Conservation (phyloP, 2,888 invertebrate species). For the Drosophila melanosoma region DNA sequence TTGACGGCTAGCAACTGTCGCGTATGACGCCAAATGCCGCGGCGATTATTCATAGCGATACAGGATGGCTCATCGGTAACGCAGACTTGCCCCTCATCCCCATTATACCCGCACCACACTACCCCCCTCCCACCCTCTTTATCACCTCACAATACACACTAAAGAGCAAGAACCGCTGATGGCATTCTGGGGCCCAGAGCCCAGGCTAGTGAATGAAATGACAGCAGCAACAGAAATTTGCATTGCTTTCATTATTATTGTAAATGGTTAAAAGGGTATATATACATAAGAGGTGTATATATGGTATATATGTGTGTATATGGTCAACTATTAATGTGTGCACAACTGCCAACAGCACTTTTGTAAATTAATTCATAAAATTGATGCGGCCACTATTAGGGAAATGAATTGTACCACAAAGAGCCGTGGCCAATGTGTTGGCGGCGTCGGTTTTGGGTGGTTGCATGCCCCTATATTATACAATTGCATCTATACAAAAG, state of each 20-base stretch:
- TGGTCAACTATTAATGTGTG: constrained; percentile 62
- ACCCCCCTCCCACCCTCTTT: too few species aligned
- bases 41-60: constrained; percentile 70
- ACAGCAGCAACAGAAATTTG: constrained; percentile 66
- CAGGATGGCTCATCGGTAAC: constrained; percentile 69
- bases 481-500: constrained; percentile 15
- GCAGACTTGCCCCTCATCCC: constrained; percentile 5
- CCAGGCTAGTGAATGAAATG: constrained; percentile 76
- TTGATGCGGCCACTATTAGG: constrained; percentile 70
- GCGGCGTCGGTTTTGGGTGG: constrained; percentile 47
- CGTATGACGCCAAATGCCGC: constrained; percentile 74
- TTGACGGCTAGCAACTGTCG: constrained; percentile 76
- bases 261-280: constrained; percentile 11
- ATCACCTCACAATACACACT: constrained; percentile 2
- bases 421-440: constrained; percentile 30
- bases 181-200: constrained; percentile 53
- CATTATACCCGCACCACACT: background rate
- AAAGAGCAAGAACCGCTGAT: constrained; percentile 58
- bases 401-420: constrained; percentile 58
- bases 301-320: constrained; percentile 20
- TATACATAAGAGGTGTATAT: constrained; percentile 1
- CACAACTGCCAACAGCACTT: constrained; percentile 70
- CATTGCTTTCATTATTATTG: constrained; percentile 24
- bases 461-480: constrained; percentile 54
- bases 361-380: constrained; percentile 83